Base-by-base conservation (phyloP, 2,797 vertebrate genomes). In the Gymnoscopelus braueri region DNA sequence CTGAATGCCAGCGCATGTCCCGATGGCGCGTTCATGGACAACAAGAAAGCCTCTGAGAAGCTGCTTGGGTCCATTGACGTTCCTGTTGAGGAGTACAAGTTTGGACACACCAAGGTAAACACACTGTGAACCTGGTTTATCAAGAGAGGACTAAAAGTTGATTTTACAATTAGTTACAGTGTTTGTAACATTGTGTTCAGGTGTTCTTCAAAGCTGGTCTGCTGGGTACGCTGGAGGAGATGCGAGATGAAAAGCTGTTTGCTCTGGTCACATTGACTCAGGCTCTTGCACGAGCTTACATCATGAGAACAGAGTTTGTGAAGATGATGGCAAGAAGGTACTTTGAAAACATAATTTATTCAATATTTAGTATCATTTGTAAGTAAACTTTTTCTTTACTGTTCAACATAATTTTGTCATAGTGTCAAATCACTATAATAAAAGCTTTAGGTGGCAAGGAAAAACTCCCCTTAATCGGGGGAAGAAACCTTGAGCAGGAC, bases 21-120 rank as follows among this genome's bases (percentile, higher is more conserved):
- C 0, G 96, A 96, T 26, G 96, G 95, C 65, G 95, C 96, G 61
- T 96, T 96, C 82, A 96, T 95, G 0, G 96, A 96, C 14, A 96
- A 95, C 91, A 97, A 96, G 81, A 97, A 97, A 63, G 95, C 95
- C 73, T 94, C 95, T 75, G 96, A 97, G 87, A 97, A 97, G 78
- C 95, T 97, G 0, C 80, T 97, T 65, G 89, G 79, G 0, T 97
- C 96, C 4, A 96, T 96, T 0, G 90, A 93, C 66, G 66, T 97
- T 51, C 95, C 97, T n/a, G 91, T 95, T 44, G 91, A 91, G 0
- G 95, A 66, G 44, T 96, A 96, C 80, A 96, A 89, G 75, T 95
- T 95, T 87, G 95, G 95, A 3, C 95, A 96, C 78, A 96, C 95
- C 15, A 96, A 96, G 94, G 95, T 93, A 84, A 57, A 66, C 39